Conservation (phyloP, 2,888 invertebrate genomes). For the Dolichomitus sp. region DNA sequence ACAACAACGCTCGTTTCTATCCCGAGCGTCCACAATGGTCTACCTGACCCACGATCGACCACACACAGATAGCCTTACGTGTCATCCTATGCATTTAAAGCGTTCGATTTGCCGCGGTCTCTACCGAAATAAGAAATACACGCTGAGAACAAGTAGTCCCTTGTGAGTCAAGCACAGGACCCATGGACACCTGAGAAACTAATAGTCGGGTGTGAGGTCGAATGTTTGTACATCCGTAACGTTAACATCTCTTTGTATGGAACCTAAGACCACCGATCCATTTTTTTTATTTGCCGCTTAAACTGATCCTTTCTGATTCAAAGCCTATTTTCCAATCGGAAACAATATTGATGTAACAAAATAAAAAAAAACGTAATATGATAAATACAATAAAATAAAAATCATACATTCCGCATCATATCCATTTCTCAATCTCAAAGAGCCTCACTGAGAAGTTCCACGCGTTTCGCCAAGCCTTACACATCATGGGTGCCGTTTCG, state of each 20-base stretch:
- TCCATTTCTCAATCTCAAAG: background rate
- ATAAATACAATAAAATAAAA: background rate
- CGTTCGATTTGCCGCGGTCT: conserved; percentile 42
- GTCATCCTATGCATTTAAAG: conserved; percentile 64
- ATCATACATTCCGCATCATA: background rate
- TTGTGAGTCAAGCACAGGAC: conserved; percentile 15
- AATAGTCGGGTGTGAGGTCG: background rate
- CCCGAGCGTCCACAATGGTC: background rate
- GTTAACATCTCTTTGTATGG: background rate
- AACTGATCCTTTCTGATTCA: background rate
- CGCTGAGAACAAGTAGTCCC: conserved; percentile 25
- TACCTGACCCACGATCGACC: background rate
- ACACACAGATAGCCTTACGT: conserved; percentile 2
- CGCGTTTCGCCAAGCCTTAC: background rate
- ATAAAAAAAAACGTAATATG: background rate
- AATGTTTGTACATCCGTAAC: background rate
- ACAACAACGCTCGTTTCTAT: background rate
- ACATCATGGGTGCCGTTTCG: conserved; percentile 1
- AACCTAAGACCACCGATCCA: background rate
- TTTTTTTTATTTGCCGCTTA: background rate
- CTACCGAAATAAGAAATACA: conserved; percentile 27
- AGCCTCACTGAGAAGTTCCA: background rate
- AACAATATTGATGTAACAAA: background rate
- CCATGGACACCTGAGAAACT: conserved; percentile 12
- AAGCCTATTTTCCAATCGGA: background rate